Base-by-base conservation (phyloP, 2,888 invertebrate genomes). In the Cyrtodaria siliqua region DNA sequence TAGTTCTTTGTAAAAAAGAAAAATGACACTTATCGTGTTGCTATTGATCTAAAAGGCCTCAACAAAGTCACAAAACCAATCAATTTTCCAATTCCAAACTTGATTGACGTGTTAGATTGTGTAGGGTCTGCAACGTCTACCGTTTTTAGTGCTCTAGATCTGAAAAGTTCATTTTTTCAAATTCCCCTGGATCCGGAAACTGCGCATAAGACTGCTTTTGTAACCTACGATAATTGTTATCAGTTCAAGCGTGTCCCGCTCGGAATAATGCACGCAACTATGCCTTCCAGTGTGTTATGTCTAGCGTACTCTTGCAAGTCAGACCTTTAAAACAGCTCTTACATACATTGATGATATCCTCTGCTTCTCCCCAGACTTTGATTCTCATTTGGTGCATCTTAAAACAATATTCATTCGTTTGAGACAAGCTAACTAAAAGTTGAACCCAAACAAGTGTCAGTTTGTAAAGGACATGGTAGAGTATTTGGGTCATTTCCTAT, bases 281-380 rank as follows among this genome's bases (percentile, higher is more conserved):
- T 42, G 8, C 74, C 18, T 84, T 84, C 59, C 60, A 63, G 40
- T 60, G 64, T 47, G 72, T 82, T 1, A 75, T 83, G 72, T 64
- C 59, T 24, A 68, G 73, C n/a, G 71, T 82, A 18, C 62, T 83
- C 42, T 59, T 9, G 29, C 73, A 40, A 71, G 76, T 2, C 55
- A 85, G 26, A 74, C 74, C 23, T 84, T 73, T 63, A 83, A 84
- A 56, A 79, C 47, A 44, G 73, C 73, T 1, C 52, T 82, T 1
- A 42, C 24, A 23, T 59, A 40, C 20, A 40, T 59, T 59, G 86
- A 83, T 56, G 85, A 85, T 40, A 52, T 75, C 2, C 40, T 84
- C 9, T 61, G 79, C n/a, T 74, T 59, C 53, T 73, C 71, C 26
- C 23, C 66, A 18, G 42, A 62, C 14, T 75, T 84, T 44, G 60